Conservation (phyloP, 2,888 invertebrate genomes). For the Drosophila flavopinicola region DNA sequence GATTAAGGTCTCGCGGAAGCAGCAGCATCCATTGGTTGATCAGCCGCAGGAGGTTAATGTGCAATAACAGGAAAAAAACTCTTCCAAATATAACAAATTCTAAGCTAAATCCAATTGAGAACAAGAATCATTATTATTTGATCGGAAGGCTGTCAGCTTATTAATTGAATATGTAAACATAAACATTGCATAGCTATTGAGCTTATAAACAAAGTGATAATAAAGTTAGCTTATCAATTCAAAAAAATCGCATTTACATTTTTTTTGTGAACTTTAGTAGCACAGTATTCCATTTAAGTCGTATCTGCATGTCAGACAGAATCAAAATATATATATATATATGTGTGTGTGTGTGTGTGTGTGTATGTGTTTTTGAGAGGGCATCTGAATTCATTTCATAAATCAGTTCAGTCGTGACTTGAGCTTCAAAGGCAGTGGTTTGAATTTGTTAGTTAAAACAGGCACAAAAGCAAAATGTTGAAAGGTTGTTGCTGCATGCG, state of each 20-base stretch:
- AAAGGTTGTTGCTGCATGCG: slow-evolving; percentile 71
- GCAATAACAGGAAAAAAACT: slow-evolving; percentile 13
- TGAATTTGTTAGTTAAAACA: neutral
- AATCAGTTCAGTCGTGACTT: neutral
- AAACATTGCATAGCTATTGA: too few species aligned
- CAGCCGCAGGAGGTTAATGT: neutral
- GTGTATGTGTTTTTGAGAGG: neutral
- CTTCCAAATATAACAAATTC: slow-evolving; percentile 69
- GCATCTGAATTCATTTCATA: neutral
- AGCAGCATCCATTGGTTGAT: slow-evolving; percentile 57
- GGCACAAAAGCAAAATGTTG: slow-evolving; percentile 49
- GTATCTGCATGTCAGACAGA: neutral
- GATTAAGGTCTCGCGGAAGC: slow-evolving; percentile 61
- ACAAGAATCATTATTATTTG: too few species aligned
- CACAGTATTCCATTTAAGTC: too few species aligned
- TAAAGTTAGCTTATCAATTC: too few species aligned
- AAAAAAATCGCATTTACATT: too few species aligned
- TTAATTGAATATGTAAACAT: too few species aligned
- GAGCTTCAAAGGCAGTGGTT: neutral
- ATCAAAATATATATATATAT: too few species aligned
- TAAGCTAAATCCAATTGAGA: slow-evolving; percentile 25
- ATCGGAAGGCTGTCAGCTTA: too few species aligned
- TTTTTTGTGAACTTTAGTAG: too few species aligned
- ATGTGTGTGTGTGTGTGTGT: too few species aligned
- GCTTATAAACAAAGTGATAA: slow-evolving; percentile 6